Conservation (phyloP, 2,888 invertebrate species). For the Sabatieria punctata region DNA sequence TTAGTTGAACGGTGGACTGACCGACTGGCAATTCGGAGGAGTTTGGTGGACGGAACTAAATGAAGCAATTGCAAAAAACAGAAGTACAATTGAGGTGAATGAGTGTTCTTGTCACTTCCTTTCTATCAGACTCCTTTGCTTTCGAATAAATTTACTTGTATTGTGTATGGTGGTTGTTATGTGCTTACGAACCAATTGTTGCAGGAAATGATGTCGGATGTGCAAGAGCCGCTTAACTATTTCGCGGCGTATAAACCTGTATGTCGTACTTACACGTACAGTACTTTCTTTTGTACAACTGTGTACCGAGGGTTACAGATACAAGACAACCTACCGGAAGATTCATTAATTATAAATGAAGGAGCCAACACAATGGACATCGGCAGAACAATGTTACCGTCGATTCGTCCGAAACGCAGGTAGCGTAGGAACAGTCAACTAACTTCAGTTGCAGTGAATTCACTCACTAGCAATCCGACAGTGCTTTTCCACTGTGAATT, state of each 20-base stretch:
- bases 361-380: slow-evolving; percentile 99
- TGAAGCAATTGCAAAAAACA: slow-evolving; percentile 6
- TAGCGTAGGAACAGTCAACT: background rate
- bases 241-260: slow-evolving; percentile 75
- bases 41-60: slow-evolving; percentile 8
- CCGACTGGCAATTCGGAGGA: too few species aligned
- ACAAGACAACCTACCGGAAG: slow-evolving; percentile 33
- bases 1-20: too few species aligned
- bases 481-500: too few species aligned
- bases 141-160: too few species aligned
- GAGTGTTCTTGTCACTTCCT: too few species aligned
- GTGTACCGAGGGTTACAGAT: slow-evolving; percentile 5
- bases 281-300: background rate
- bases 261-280: slow-evolving; percentile 16
- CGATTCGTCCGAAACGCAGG: slow-evolving; percentile 57
- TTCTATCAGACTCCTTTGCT: too few species aligned
- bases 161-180: too few species aligned
- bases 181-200: too few species aligned
- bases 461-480: too few species aligned
- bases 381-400: slow-evolving; percentile 69
- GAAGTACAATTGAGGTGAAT: background rate
- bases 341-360: slow-evolving; percentile 81
- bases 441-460: background rate
- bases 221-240: slow-evolving; percentile 66
- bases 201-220: slow-evolving; percentile 51